Base-by-base conservation (phyloP, 2,797 vertebrate genomes). In the Acestrorhynchus altus region DNA sequence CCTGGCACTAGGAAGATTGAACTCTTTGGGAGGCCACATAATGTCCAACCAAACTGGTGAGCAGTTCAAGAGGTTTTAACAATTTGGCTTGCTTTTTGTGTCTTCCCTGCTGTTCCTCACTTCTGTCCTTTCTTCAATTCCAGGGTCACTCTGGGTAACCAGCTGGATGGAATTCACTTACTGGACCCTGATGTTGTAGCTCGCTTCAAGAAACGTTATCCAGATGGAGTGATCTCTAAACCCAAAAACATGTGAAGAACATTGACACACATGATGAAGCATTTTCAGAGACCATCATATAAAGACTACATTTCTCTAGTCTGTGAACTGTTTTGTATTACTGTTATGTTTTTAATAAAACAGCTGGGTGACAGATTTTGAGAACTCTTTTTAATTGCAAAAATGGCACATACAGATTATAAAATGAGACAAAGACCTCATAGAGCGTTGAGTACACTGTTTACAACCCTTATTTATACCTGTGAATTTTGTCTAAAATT, bases 1-100 rank as follows among this genome's bases (percentile, higher is more conserved):
- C 96, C 96, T 0, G 96, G 96, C n/a, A 97, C 95, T 69, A 92
- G 96, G 54, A 97, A 98, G 89, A 97, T 98, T 3, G 96, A 97
- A 83, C 90, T 98, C 59, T 98, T 97, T 46, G 96, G 96, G 10
- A 91, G 96, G 66, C 96, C 96, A 11, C 96, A 98, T 88, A 98
- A 97, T 18, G 95, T 97, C 39, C 96, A 97, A 40, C 96, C 96
- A 69, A 98, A 97, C 89, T 98, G 96, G 96, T 97, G 87, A 87
- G 69, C 63, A n/a, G 15, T 22, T n/a, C 60, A 46, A 76, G 15
- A 1, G 59, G 2, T 4, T 8, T 6, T 1, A 31, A 1, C 4
- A 22, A 15, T 46, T 40, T 26, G 44, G 8, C 1, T 11, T 54
- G 13, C 20, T 13, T 81, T 26, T 31, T 4, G 28, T 2, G 6